Evolutionary conservation across 2,888 invertebrate genomes (phyloP), one percentile per base, ranked within the genome.

Genomic region (Archaeoteleia sp.): DNA sequence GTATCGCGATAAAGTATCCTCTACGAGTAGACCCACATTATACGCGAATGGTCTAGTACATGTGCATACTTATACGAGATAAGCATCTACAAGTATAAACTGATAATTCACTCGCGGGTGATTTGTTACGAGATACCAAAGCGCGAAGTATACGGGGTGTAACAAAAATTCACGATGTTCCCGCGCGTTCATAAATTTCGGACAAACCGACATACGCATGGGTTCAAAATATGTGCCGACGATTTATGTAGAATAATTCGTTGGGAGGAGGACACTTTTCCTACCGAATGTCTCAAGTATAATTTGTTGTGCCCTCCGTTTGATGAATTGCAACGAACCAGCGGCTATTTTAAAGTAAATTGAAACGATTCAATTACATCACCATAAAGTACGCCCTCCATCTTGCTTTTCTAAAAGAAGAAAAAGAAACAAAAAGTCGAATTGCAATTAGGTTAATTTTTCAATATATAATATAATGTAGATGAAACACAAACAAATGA

Each of bases 101-200:
- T 67, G 68, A 74, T 73, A 70, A 72, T 55, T 73, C 71, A 70
- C 65, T 65, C 57, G 42, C 55, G 43, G 2, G 55, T 74, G 71
- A 73, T 74, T 74, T 74, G 71, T 40, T 65, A 72, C 53, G 46
- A 57, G 60, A 48, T 15, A 51, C 14, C n/a, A n/a, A n/a, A n/a
- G n/a, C n/a, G n/a, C 48, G 12, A 39, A 43, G 10, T 34, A 35
- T 23, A 66, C 40, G 42, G 53, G 43, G 67, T 46, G 72, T 65
- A 71, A 74, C 68, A 71, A 73, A 74, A 75, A 74, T 75, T 20
- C 58, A 42, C 51, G 62, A 55, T 49, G 54, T n/a, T 58, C 25
- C 53, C 58, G 39, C 45, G 53, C 48, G 63, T 30, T 37, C 65
- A 67, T 75, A 75, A 75, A 75, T 75, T 67, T 23, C 17, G 35